phyloP scores from a whole-genome alignment of 2,797 vertebrate species.

The Trematomus bernacchii region DNA sequence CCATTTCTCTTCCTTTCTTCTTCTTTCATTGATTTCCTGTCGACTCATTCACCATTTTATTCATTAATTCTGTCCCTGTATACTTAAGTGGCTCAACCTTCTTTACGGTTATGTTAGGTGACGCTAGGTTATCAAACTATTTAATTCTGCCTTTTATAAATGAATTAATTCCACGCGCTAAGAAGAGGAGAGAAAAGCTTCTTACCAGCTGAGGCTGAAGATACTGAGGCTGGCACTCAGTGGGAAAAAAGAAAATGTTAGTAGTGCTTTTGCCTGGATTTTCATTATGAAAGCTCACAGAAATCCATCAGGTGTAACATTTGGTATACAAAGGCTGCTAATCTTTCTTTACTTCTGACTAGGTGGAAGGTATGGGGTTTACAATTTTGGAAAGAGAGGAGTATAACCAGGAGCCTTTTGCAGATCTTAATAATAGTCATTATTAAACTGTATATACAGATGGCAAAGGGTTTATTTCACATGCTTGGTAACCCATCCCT shows the following conservation, averaged over 20 bases:
- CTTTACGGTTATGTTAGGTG: background rate
- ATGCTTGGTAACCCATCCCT: background rate
- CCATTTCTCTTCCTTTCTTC: background rate
- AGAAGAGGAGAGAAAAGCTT: background rate
- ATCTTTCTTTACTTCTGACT: background rate
- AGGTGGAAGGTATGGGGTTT: background rate
- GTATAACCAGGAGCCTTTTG: background rate
- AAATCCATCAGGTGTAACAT: background rate
- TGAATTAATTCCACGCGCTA: background rate
- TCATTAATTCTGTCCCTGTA: background rate
- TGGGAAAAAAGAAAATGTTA: background rate
- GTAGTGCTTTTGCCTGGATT: background rate
- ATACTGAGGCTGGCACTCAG: background rate
- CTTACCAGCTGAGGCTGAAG: background rate
- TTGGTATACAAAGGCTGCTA: background rate
- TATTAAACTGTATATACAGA: background rate
- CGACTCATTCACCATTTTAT: constrained; percentile 13
- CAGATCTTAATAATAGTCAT: background rate
- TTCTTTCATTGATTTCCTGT: background rate
- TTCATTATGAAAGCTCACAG: background rate
- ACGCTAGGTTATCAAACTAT: constrained; percentile 14
- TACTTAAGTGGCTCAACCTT: background rate
- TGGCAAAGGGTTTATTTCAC: too few relatives aligned
- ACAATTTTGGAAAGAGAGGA: background rate
- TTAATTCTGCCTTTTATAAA: constrained; percentile 9